phyloP scores from a whole-genome alignment of 2,113 vertebrate species.

The Antechinus flavipes region DNA sequence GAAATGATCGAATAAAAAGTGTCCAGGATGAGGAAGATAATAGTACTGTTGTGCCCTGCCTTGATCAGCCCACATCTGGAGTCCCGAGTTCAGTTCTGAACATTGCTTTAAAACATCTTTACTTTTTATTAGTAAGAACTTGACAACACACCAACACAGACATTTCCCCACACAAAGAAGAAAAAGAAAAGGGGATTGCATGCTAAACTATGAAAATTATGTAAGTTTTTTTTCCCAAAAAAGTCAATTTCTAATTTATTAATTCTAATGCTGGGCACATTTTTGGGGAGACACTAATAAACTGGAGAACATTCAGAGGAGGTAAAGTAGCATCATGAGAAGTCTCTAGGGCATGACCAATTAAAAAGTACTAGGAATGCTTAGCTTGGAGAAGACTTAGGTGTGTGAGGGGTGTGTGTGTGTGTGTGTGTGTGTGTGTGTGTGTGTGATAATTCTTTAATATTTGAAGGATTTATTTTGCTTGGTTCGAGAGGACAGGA shows the following conservation, averaged over 20 bases:
- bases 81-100: neutral
- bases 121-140: neutral
- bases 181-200: neutral
- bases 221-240: neutral
- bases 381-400: neutral
- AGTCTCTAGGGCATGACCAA: neutral
- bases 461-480: neutral
- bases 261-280: neutral
- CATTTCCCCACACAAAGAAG: no score
- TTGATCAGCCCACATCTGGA: neutral
- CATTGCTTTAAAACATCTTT: neutral
- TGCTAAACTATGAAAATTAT: neutral
- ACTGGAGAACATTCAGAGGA: neutral
- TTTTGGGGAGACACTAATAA: neutral
- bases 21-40: neutral
- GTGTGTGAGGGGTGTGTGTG: no score
- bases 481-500: neutral
- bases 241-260: neutral
- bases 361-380: neutral
- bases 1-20: no score
- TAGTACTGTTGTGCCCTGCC: neutral
- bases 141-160: neutral
- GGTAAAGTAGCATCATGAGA: neutral
- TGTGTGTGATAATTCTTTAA: neutral
- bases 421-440: no score